Percentiles rank a stretch among this genome's conserved stretches.
Conservation (phyloP, 1,140 invertebrate species). For the Drosophila nannoptera region DNA sequence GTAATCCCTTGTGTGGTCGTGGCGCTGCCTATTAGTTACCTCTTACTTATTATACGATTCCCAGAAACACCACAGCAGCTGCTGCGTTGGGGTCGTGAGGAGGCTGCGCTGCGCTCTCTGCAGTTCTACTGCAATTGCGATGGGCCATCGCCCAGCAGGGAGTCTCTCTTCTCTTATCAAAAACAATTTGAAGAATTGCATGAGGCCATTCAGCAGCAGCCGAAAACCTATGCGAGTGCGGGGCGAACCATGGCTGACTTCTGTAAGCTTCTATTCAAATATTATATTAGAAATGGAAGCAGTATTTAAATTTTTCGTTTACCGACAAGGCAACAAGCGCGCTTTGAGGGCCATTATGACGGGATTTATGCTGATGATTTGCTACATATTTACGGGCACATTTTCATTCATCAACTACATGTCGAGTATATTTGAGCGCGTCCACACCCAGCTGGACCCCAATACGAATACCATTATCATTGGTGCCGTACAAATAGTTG, state of each 20-base stretch:
- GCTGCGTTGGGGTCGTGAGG: constrained; percentile 34
- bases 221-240: constrained; percentile 25
- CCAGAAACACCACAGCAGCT: constrained; percentile 73
- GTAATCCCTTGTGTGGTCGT: constrained; percentile 62
- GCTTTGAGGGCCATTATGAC: constrained; percentile 52
- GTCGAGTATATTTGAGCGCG: constrained; percentile 83
- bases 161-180: constrained; percentile 38
- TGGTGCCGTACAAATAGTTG: constrained; percentile 80
- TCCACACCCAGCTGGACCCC: constrained; percentile 81
- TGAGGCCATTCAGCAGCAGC: constrained; percentile 46
- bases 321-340: constrained; percentile 51
- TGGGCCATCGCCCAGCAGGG: constrained; percentile 26
- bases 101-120: constrained; percentile 54
- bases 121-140: constrained; percentile 61
- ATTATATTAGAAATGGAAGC: neutral
- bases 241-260: constrained; percentile 47
- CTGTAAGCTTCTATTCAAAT: constrained; percentile 44
- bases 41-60: constrained; percentile 43
- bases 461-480: constrained; percentile 81
- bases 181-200: constrained; percentile 62
- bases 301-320: neutral
- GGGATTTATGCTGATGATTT: constrained; percentile 64
- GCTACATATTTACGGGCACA: constrained; percentile 65
- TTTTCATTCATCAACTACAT: constrained; percentile 75
- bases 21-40: constrained; percentile 53